Evolutionary conservation across 2,888 invertebrate species (phyloP).

Genomic region (Mythimna albipuncta): DNA sequence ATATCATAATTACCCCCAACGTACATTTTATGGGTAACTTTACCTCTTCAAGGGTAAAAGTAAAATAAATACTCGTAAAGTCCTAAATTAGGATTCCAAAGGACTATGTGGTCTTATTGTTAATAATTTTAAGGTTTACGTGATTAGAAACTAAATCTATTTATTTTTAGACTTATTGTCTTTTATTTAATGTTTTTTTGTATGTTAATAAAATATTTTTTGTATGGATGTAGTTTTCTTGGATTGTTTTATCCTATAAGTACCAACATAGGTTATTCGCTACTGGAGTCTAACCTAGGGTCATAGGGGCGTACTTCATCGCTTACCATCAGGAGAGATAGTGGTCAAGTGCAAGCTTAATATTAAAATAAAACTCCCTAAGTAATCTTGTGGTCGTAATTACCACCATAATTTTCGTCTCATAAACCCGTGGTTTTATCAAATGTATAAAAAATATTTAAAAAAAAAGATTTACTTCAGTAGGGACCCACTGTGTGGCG

Average conservation of each 20-base stretch:
- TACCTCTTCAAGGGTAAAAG: constrained; percentile 31
- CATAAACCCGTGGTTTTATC: too few species aligned
- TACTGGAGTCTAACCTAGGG: too few species aligned
- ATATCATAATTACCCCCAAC: constrained; percentile 19
- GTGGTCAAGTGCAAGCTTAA: too few species aligned
- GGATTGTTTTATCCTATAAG: not conserved
- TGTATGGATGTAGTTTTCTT: constrained; percentile 30
- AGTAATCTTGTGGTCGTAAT: too few species aligned
- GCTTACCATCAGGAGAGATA: too few species aligned
- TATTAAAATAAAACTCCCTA: too few species aligned
- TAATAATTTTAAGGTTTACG: constrained; percentile 48
- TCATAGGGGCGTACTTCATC: too few species aligned
- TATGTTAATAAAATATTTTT: constrained; percentile 65
- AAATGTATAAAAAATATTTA: too few species aligned
- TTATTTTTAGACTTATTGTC: constrained; percentile 64
- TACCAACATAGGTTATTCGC: too few species aligned
- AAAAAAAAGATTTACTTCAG: too few species aligned
- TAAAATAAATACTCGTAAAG: constrained; percentile 54
- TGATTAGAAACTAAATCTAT: constrained; percentile 57
- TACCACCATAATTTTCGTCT: too few species aligned
- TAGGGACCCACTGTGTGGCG: too few species aligned
- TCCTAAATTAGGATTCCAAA: constrained; percentile 82
- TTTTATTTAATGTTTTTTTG: constrained; percentile 62
- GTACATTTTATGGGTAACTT: constrained; percentile 45
- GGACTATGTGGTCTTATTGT: constrained; percentile 77